Percentiles rank a stretch among this genome's conserved stretches.
Conservation (phyloP, 2,113 vertebrate species). For the Delphinus delphis region DNA sequence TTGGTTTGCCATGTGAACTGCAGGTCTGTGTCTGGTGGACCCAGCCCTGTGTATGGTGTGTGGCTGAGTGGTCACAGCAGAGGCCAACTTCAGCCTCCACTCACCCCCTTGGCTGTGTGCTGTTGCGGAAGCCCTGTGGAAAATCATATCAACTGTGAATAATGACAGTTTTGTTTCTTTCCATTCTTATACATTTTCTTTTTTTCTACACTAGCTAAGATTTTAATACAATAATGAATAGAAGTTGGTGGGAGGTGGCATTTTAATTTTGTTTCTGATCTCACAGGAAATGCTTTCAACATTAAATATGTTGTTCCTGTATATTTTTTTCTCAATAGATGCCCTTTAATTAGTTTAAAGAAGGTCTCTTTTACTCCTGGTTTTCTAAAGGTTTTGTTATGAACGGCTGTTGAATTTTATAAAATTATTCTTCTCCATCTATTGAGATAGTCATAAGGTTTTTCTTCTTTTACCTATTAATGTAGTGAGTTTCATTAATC, state of each 20-base stretch:
- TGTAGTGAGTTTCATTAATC: neutral
- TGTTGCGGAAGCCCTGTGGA: neutral
- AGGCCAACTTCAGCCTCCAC: too few relatives aligned
- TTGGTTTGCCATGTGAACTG: neutral
- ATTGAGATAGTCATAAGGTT: neutral
- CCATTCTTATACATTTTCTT: neutral
- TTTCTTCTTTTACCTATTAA: neutral
- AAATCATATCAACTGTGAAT: neutral
- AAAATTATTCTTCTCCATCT: neutral
- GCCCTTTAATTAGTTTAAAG: neutral
- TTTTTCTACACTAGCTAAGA: neutral
- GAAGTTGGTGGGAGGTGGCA: neutral
- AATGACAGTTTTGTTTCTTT: neutral
- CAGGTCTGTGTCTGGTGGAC: neutral
- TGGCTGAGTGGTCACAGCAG: neutral
- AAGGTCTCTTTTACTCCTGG: neutral
- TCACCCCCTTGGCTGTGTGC: neutral
- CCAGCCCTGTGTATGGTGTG: neutral
- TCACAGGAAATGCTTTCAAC: constrained; percentile 35
- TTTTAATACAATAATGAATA: constrained; percentile 23
- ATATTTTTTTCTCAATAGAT: neutral
- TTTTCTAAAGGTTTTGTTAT: constrained; percentile 25
- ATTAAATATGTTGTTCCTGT: neutral
- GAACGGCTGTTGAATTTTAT: neutral
- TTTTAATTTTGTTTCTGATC: constrained; percentile 43